Percentiles rank a stretch among this genome's conserved stretches.
Evolutionary conservation across 1,140 invertebrate species (phyloP).

Genomic region (Acromyrmex charruanus): DNA sequence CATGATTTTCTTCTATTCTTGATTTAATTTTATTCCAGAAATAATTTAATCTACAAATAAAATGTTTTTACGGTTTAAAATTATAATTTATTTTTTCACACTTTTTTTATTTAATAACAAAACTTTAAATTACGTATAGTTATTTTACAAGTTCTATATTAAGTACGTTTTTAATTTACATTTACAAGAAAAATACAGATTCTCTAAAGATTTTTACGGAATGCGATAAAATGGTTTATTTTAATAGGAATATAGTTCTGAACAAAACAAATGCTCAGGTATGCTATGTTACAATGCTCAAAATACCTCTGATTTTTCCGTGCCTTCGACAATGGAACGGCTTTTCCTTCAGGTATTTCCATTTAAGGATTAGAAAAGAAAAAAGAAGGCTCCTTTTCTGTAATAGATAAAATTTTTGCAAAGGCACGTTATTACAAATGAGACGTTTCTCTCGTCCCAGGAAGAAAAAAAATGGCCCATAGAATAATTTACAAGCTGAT

Average conservation of each 20-base stretch:
- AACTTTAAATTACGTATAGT: not conserved
- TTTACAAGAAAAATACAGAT: not conserved
- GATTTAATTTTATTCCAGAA: not conserved
- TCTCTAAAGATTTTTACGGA: not conserved
- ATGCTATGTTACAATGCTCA: not conserved
- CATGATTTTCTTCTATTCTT: not conserved
- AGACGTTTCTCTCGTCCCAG: not conserved
- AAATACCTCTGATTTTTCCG: not conserved
- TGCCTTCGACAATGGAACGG: not conserved
- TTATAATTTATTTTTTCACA: not conserved
- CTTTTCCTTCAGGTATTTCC: not conserved
- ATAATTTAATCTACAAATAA: not conserved
- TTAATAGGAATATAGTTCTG: not conserved
- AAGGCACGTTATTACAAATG: not conserved
- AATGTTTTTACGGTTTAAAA: not conserved
- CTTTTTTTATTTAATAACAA: not conserved
- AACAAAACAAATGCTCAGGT: not conserved
- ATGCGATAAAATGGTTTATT: not conserved
- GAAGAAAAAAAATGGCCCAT: not conserved
- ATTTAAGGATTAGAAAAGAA: constrained; percentile 8
- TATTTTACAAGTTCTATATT: not conserved
- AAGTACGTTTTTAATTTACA: not conserved
- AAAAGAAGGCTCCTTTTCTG: not conserved
- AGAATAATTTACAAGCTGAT: constrained; percentile 26
- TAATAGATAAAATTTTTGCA: not conserved